Conservation (phyloP, 2,113 vertebrate species). For the Sakesphorus luctuosus region DNA sequence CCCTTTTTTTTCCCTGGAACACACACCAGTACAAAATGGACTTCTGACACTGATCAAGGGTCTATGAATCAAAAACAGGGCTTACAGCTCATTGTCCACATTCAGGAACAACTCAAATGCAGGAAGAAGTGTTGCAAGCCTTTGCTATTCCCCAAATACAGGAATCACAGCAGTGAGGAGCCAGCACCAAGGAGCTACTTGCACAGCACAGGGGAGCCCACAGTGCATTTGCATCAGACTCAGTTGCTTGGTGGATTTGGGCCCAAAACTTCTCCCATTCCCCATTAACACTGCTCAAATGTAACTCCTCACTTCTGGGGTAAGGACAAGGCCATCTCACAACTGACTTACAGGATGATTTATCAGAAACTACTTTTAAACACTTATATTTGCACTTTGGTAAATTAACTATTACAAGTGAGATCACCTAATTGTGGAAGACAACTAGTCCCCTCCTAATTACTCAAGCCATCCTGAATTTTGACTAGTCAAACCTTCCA, state of each 20-base stretch:
- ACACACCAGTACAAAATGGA: neutral
- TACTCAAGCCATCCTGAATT: neutral
- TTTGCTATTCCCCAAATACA: neutral
- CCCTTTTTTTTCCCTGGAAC: neutral
- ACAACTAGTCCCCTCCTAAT: neutral
- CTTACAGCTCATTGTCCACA: neutral
- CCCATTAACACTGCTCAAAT: neutral
- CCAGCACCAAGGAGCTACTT: neutral
- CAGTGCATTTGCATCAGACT: neutral
- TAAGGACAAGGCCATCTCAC: neutral
- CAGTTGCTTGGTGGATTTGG: neutral
- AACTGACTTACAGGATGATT: neutral
- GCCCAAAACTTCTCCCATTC: neutral
- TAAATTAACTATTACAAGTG: neutral
- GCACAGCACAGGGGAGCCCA: neutral
- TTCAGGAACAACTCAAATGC: neutral
- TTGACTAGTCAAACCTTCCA: neutral
- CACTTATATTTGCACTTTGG: neutral
- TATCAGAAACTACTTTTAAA: neutral
- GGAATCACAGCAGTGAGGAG: neutral
- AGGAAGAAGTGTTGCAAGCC: neutral
- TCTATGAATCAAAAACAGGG: neutral
- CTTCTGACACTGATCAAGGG: neutral
- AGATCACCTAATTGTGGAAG: neutral
- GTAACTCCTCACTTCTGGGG: neutral